Evolutionary conservation across 2,888 invertebrate species (phyloP), one percentile per base, ranked within the genome.

Genomic region (Plagiodera versicolora): DNA sequence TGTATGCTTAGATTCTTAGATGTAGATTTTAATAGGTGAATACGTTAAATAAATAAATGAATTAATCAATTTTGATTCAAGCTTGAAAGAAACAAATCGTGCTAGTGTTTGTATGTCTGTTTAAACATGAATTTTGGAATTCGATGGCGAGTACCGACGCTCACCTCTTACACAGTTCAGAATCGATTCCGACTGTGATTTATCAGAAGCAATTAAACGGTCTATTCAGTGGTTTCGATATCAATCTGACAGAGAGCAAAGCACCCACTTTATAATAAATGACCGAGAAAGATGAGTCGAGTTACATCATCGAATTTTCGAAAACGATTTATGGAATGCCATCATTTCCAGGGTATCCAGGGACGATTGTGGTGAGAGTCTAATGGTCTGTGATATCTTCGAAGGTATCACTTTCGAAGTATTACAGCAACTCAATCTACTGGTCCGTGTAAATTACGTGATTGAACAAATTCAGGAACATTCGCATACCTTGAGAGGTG

Each of bases 161-260:
- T 9, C 32, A 32, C 11, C 32, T 11, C 11, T 6, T 32, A 32
- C 11, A 39, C 14, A 14, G 39, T n/a, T 39, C n/a, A 47, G 46
- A 52, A 61, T 61, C 53, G 56, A 61, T 57, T 53, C 46, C 19
- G 14, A n/a, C 32, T 45, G 51, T 61, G 61, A 61, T 61, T 58
- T 61, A 61, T 61, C 50, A 50, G 24, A 4, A 11, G 55, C 61
- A 61, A 61, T 61, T 61, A 61, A 57, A 57, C 46, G 56, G 16
- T 53, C 30, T 58, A 61, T 61, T 58, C 61, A 61, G 57, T 46
- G 50, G 54, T 45, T 53, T 35, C 50, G 54, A 61, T 61, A 58
- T 58, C 58, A 50, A 61, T 61, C 61, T 61, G 61, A 54, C 61
- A 58, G 58, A 58, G 54, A 54, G 53, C 55, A 39, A 39, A 39